Conservation (phyloP, 92 coral and sea anemone species). For the Muricea muricata region DNA sequence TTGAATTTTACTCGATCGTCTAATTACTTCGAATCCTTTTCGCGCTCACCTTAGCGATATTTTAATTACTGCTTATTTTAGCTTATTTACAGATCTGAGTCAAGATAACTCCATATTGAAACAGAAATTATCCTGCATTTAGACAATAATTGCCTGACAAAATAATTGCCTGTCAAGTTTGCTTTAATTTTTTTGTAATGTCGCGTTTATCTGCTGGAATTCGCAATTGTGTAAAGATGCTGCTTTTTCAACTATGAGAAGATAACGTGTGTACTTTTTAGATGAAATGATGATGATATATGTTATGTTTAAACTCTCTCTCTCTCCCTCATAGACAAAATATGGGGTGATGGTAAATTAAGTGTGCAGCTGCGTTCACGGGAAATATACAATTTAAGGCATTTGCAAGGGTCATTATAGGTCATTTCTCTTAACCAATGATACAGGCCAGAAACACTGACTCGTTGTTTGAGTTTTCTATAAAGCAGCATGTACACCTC, state of each 20-base stretch:
- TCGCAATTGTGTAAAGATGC: no score
- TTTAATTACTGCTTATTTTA: neutral
- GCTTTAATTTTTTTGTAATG: no score
- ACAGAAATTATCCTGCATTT: neutral
- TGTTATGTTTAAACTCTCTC: no score
- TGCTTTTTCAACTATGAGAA: no score
- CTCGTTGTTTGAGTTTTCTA: neutral
- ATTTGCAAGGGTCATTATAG: neutral
- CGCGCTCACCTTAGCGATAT: neutral
- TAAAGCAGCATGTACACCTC: neutral
- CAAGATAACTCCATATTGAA: neutral
- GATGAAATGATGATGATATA: no score
- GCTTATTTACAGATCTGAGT: neutral
- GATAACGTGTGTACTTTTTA: no score
- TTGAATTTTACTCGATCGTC: no score
- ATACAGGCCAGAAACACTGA: neutral
- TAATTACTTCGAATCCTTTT: no score
- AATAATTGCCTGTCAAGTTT: neutral
- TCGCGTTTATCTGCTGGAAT: no score
- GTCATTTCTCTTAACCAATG: neutral
- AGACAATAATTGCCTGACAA: neutral
- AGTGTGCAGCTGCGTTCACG: no score
- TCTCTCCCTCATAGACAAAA: no score
- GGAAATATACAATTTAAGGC: no score
- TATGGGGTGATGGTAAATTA: neutral